Percentiles rank a stretch among this genome's conserved stretches.
These are phyloP conservation scores for Monarcha castaneiventris DNA, from an alignment of 2,113 vertebrate genomes.

Conservation along the genomic window DNA sequence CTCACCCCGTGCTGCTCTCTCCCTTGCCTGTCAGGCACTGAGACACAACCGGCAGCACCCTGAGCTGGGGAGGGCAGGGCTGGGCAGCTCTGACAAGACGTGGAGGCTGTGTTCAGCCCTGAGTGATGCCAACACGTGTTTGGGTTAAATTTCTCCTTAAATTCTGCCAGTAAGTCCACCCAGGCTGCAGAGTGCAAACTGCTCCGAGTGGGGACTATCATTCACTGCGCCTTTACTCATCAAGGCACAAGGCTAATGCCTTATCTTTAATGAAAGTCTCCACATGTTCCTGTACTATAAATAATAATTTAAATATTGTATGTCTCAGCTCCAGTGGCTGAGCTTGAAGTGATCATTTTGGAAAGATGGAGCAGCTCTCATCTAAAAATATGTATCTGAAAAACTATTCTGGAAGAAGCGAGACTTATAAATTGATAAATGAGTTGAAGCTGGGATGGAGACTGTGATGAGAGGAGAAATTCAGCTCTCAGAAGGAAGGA, in stretches of 20 bases:
- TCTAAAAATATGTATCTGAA: conserved; percentile 62
- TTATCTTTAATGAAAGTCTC: conserved; percentile 58
- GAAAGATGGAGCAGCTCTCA: conserved; percentile 59
- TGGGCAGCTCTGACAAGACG: background rate
- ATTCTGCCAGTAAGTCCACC: background rate
- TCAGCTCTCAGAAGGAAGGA: conserved; percentile 36
- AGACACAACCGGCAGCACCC: background rate
- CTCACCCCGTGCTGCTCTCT: background rate
- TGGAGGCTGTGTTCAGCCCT: background rate
- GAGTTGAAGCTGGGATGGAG: conserved; percentile 45
- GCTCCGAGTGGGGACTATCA: background rate
- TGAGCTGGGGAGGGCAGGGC: background rate
- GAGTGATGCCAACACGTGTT: background rate
- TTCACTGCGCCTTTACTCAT: conserved; percentile 17
- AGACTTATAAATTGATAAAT: conserved; percentile 61
- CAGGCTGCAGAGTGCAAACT: background rate
- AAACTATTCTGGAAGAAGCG: conserved; percentile 49
- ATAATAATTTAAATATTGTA: conserved; percentile 71
- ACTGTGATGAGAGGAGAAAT: conserved; percentile 27
- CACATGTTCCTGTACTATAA: conserved; percentile 62
- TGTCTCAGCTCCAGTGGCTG: conserved; percentile 59
- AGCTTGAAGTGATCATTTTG: conserved; percentile 67
- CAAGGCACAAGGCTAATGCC: conserved; percentile 34
- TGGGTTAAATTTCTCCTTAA: background rate
- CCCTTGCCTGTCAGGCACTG: background rate